These are phyloP conservation scores for Junonia oenone DNA, from an alignment of 2,888 invertebrate species.

Conservation along the genomic window DNA sequence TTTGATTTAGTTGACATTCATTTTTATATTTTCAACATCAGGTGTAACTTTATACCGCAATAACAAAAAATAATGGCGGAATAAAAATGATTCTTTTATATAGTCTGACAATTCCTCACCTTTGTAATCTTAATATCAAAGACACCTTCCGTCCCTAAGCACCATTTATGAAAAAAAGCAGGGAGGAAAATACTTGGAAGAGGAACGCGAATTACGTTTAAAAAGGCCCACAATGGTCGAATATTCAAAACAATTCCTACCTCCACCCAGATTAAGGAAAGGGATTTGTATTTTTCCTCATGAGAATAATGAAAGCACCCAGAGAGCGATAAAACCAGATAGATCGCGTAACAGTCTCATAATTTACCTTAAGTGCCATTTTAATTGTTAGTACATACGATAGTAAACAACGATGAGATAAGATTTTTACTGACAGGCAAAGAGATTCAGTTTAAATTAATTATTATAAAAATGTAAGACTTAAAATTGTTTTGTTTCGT, in stretches of 20 bases:
- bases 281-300: slow-evolving; percentile 45
- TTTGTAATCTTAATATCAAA: slow-evolving; percentile 25
- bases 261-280: slow-evolving; percentile 46
- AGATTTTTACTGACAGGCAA: background rate
- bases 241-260: slow-evolving; percentile 54
- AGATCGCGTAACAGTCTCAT: slow-evolving; percentile 11
- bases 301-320: slow-evolving; percentile 31
- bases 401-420: slow-evolving; percentile 4
- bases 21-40: background rate
- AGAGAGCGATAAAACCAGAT: slow-evolving; percentile 21
- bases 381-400: slow-evolving; percentile 9
- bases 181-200: slow-evolving; percentile 30
- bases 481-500: slow-evolving; percentile 61
- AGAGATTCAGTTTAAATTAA: background rate
- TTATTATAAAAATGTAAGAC: slow-evolving; percentile 33
- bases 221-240: slow-evolving; percentile 37
- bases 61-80: background rate
- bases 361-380: slow-evolving; percentile 13
- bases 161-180: slow-evolving; percentile 21
- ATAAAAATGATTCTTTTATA: slow-evolving; percentile 9
- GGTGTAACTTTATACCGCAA: background rate
- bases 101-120: slow-evolving; percentile 14
- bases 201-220: slow-evolving; percentile 33
- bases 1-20: background rate
- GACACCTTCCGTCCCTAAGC: slow-evolving; percentile 17